A percentile compares a stretch with the other conserved stretches of the same genome.
Evolutionary conservation across 2,888 invertebrate genomes (phyloP).

Genomic region (Heliconius erato): DNA sequence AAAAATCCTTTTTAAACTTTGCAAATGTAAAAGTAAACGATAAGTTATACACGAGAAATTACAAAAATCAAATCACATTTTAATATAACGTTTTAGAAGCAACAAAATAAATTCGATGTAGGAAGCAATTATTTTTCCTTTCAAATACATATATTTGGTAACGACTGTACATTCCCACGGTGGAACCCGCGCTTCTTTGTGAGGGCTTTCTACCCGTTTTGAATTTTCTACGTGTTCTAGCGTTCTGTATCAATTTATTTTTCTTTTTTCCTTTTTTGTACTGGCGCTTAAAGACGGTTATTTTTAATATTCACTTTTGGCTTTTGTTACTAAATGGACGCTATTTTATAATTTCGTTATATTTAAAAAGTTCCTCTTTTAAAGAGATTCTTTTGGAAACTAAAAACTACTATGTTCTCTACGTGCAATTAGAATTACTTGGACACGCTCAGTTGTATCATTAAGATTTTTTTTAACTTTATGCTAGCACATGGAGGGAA

Average conservation of each 20-base stretch:
- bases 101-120: conserved; percentile 15
- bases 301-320: conserved; percentile 13
- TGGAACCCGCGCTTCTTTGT: conserved; percentile 30
- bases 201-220: conserved; percentile 38
- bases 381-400: too few relatives aligned
- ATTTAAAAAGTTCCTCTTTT: background rate
- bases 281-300: conserved; percentile 9
- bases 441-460: too few relatives aligned
- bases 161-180: conserved; percentile 33
- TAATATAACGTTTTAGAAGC: conserved; percentile 11
- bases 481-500: too few relatives aligned
- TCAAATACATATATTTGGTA: conserved; percentile 22
- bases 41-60: background rate
- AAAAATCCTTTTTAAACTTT: background rate
- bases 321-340: background rate
- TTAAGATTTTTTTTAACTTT: too few relatives aligned
- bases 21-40: background rate
- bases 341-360: background rate
- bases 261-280: background rate
- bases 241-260: conserved; percentile 29
- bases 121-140: conserved; percentile 24
- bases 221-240: conserved; percentile 36
- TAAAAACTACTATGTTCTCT: too few relatives aligned
- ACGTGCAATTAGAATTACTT: too few relatives aligned
- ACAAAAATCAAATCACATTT: background rate